Evolutionary conservation across 2,113 vertebrate species (phyloP), one percentile per base, ranked within the genome.

Genomic region (Saccopteryx bilineata): DNA sequence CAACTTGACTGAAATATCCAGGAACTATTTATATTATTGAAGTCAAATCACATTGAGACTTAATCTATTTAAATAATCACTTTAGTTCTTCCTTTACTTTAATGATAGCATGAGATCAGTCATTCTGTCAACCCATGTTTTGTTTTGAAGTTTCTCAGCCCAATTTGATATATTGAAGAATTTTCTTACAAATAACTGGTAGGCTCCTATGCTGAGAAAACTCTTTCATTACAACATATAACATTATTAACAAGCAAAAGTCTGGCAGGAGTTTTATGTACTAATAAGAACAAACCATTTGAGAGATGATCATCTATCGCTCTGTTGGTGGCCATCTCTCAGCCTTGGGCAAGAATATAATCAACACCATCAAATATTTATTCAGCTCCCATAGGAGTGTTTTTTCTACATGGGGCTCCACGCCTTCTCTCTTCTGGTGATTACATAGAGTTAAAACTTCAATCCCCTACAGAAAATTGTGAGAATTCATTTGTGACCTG

Each of bases 331-430:
- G 93, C 13, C 56, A 1, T 65, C 28, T 50, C 66, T 74, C 63
- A 54, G 61, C 8, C 83, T 60, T 76, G 90, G 69, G 56, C 84
- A 68, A 90, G 28, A 88, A 65, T 23, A 52, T 68, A 66, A 48
- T 84, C 85, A 72, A 76, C 69, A 68, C 52, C 15, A 92, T 95
- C 15, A 90, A 92, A 72, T 95, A 96, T 90, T 76, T 90, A 94
- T 54, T 63, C 65, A 68, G 61, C 13, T 3, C 28, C n/a, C 0
- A 0, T 61, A 76, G 46, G 85, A 60, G 31, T 39, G 21, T 63
- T 76, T 26, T 60, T 87, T 87, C 79, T 46, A 19, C 48, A 5
- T 17, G n/a, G 61, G 54, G 56, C 52, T 24, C 52, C 17, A 13
- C 7, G 33, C 21, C 60, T 69, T 5, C 50, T 91, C 61, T 91